A percentile compares a stretch with the other conserved stretches of the same genome.
Evolutionary conservation across 2,113 vertebrate genomes (phyloP).

Genomic region (Xyrauchen texanus): DNA sequence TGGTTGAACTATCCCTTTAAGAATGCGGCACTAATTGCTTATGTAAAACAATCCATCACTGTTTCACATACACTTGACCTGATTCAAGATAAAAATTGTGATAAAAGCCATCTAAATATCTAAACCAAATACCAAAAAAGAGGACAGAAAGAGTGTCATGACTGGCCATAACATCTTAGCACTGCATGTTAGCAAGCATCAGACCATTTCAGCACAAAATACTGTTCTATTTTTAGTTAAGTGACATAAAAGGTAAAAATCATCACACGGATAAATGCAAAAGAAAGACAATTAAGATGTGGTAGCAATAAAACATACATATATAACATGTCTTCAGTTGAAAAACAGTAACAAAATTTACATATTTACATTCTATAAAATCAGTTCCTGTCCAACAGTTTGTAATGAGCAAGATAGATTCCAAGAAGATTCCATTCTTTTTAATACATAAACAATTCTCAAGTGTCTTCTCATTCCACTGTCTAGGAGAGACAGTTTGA

Average conservation of each 20-base stretch:
- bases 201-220: not conserved
- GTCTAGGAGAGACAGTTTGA: not conserved
- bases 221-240: constrained; percentile 9
- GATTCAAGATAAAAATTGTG: not conserved
- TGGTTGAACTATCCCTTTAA: too few relatives aligned
- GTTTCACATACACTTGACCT: not conserved
- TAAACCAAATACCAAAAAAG: not conserved
- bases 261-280: constrained; percentile 7
- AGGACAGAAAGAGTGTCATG: not conserved
- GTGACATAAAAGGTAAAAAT: constrained; percentile 2
- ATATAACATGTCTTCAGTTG: not conserved
- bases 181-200: too few relatives aligned
- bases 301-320: not conserved
- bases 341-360: not conserved
- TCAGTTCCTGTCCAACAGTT: not conserved
- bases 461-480: not conserved
- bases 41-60: not conserved
- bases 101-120: constrained; percentile 8
- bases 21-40: too few relatives aligned
- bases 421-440: not conserved
- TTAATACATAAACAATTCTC: not conserved
- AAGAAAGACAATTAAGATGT: not conserved
- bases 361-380: not conserved
- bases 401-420: not conserved
- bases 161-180: constrained; percentile 10